A percentile compares a stretch with the other conserved stretches of the same genome.
Conservation (phyloP, 2,113 vertebrate species). For the Peromyscus leucopus region DNA sequence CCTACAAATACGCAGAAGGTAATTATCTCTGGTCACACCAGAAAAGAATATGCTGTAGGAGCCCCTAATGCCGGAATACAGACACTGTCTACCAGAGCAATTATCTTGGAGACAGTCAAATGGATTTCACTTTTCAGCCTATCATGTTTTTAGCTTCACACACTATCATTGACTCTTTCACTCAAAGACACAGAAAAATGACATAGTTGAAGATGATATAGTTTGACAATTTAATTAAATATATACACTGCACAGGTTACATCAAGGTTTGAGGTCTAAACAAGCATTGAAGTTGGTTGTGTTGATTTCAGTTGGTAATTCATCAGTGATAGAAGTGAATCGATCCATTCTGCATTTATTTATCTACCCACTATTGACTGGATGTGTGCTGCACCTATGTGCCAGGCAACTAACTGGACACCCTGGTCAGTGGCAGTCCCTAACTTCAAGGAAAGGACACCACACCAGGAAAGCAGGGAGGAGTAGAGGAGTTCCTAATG, state of each 20-base stretch:
- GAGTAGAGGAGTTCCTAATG: neutral
- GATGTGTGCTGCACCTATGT: neutral
- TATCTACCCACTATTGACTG: neutral
- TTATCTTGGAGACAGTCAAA: neutral
- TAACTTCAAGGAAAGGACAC: neutral
- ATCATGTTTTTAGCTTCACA: neutral
- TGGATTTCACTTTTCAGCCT: neutral
- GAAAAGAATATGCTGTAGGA: neutral
- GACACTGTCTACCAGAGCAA: neutral
- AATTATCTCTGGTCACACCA: neutral
- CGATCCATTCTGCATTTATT: neutral
- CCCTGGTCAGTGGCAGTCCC: neutral
- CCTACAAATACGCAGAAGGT: neutral
- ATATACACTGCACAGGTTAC: neutral
- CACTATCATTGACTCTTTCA: neutral
- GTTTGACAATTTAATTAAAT: conserved; percentile 14
- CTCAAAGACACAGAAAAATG: neutral
- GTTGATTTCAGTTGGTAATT: neutral
- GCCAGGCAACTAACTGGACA: neutral
- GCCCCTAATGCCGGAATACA: neutral
- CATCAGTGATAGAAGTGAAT: neutral
- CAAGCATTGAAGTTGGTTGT: neutral
- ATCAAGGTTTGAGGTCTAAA: neutral
- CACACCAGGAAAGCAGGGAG: neutral
- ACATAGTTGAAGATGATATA: neutral